Evolutionary conservation across 2,113 vertebrate genomes (phyloP), one percentile per base, ranked within the genome.

Genomic region (Dipodomys merriami): DNA sequence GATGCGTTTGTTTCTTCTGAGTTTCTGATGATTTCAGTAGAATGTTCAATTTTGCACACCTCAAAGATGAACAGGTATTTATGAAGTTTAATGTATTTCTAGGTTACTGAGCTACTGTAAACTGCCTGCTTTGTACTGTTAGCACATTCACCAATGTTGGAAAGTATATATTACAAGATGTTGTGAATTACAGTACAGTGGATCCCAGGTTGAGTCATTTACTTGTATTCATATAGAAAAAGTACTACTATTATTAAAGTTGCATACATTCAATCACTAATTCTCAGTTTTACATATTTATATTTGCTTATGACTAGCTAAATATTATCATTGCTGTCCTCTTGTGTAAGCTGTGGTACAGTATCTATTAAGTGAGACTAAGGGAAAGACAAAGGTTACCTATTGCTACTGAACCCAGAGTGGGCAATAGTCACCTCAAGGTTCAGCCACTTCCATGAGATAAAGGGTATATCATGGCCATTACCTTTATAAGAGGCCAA

Each of bases 41-140:
- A 91, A 80, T 88, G 76, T 91, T 86, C 46, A 84, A 74, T 76
- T 86, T n/a, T 84, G 81, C 86, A 85, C 68, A 64, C 33, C 94
- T 95, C 83, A 94, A 72, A 95, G 88, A 80, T 89, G n/a, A 95
- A 93, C 57, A 93, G 64, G 62, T 86, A 84, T 22, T 94, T 76
- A 83, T n/a, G 30, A 96, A 83, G 76, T 88, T 86, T 46, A 44
- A 86, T 65, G 57, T 57, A 82, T 86, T 95, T 86, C 83, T 77
- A 96, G 80, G 82, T 91, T 77, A 64, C 67, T 88, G 74, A 74
- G 82, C 64, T 90, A 87, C 16, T 69, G 39, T 67, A 77, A 94
- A 65, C 49, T 67, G 77, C 83, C 89, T 93, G 33, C 23, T 67
- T 65, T 91, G 53, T 62, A 71, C 23, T 86, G 27, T 88, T 83